Evolutionary conservation across 2,797 vertebrate species (phyloP).

Genomic region (Hylomyscus alleni): DNA sequence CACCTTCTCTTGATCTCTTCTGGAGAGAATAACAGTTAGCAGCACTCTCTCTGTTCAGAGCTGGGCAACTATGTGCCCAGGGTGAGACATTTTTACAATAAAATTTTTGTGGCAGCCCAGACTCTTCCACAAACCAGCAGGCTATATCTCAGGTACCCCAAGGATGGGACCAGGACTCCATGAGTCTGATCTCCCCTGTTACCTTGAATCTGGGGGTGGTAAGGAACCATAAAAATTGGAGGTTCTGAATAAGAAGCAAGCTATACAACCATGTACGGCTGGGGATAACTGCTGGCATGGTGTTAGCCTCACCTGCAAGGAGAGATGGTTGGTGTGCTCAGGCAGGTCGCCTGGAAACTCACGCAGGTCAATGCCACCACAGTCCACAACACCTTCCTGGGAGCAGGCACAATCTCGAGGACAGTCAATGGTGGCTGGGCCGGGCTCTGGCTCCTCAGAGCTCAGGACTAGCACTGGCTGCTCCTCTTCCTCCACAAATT

Average conservation of each 20-base stretch:
- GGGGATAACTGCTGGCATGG: fast-evolving
- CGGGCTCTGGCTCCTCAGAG: conserved; percentile 62
- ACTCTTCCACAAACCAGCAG: not conserved
- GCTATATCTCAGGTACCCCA: fast-evolving
- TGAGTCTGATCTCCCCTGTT: not conserved
- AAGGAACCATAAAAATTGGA: not conserved
- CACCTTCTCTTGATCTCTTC: not conserved
- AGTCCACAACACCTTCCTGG: conserved; percentile 95
- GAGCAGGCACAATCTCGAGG: conserved; percentile 94
- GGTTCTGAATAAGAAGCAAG: not conserved
- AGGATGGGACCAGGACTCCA: not conserved
- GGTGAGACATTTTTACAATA: not conserved
- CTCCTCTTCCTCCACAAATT: conserved; percentile 83
- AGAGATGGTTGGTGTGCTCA: conserved; percentile 93
- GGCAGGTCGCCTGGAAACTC: conserved; percentile 94
- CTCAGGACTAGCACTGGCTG: conserved; percentile 79
- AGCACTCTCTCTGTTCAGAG: not conserved
- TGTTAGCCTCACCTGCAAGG: conserved; percentile 92
- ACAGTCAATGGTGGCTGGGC: conserved; percentile 86
- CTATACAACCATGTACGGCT: not conserved
- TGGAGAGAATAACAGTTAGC: not conserved
- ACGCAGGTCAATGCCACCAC: conserved; percentile 95
- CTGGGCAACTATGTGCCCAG: not conserved
- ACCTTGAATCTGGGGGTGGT: not conserved
- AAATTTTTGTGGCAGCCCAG: not conserved